phyloP scores from a whole-genome alignment of 2,113 vertebrate genomes.

The Chionodraco myersi region DNA sequence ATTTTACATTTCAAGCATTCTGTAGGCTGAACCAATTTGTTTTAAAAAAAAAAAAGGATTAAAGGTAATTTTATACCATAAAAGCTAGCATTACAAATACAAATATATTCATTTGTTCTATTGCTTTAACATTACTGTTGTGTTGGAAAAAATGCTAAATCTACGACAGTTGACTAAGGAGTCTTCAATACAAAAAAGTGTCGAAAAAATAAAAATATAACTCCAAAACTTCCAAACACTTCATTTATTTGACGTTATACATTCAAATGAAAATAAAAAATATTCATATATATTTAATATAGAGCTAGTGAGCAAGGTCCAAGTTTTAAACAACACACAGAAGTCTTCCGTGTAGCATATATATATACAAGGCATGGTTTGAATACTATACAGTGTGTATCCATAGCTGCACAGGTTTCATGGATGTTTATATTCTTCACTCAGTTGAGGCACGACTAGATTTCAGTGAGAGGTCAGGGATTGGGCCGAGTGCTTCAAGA shows the following conservation, averaged over 20 bases:
- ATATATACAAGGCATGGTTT: conserved; percentile 84
- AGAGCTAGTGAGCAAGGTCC: conserved; percentile 77
- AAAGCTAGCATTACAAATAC: too few relatives aligned
- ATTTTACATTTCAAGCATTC: too few relatives aligned
- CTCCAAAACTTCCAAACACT: conserved; percentile 72
- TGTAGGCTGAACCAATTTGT: too few relatives aligned
- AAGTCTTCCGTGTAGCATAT: conserved; percentile 81
- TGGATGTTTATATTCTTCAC: conserved; percentile 76
- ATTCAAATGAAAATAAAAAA: conserved; percentile 77
- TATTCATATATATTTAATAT: conserved; percentile 73
- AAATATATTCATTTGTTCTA: too few relatives aligned
- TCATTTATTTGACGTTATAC: conserved; percentile 82
- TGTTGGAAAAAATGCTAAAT: too few relatives aligned
- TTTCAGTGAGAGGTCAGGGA: conserved; percentile 68
- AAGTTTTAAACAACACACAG: conserved; percentile 83
- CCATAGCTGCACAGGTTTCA: conserved; percentile 80
- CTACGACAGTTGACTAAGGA: too few relatives aligned
- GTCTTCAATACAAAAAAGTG: neutral
- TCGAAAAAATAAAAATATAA: neutral
- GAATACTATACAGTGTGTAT: conserved; percentile 85
- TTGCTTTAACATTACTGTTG: too few relatives aligned
- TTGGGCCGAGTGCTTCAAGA: conserved; percentile 72
- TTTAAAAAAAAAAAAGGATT: too few relatives aligned
- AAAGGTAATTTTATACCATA: too few relatives aligned
- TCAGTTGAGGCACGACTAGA: conserved; percentile 81